phyloP scores from a whole-genome alignment of 2,888 invertebrate genomes.

The Ornithoptera alexandrae region DNA sequence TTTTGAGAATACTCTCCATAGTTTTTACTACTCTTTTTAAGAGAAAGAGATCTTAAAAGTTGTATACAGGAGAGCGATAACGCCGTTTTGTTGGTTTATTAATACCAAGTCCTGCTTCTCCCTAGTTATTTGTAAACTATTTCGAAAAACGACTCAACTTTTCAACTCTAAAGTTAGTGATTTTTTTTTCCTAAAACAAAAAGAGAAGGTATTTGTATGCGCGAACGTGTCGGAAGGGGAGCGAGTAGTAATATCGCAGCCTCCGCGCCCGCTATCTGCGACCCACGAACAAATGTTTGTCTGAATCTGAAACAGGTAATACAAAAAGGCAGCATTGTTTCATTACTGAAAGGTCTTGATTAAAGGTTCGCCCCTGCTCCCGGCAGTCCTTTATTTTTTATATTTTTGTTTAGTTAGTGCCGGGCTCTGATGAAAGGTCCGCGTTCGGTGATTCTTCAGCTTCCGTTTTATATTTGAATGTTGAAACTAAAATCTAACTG shows the following conservation, averaged over 20 bases:
- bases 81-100: no score
- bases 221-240: not conserved
- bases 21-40: no score
- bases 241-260: slow-evolving; percentile 15
- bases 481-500: not conserved
- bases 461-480: not conserved
- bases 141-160: no score
- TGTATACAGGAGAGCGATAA: no score
- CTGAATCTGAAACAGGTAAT: slow-evolving; percentile 27
- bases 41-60: no score
- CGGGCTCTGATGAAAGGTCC: not conserved
- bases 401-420: not conserved
- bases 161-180: no score
- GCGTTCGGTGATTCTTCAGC: not conserved
- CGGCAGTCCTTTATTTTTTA: slow-evolving; percentile 10
- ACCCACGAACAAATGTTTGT: slow-evolving; percentile 19
- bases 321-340: slow-evolving; percentile 25
- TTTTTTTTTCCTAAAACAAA: no score
- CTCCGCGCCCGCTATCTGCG: not conserved
- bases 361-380: slow-evolving; percentile 20
- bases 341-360: slow-evolving; percentile 27
- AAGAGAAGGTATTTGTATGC: slow-evolving; percentile 8
- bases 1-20: no score
- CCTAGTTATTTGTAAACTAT: no score
- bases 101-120: no score